Percentiles rank a stretch among this genome's conserved stretches.
These are phyloP conservation scores for Crotalus viridis DNA, from an alignment of 2,113 vertebrate species.

Conservation along the genomic window DNA sequence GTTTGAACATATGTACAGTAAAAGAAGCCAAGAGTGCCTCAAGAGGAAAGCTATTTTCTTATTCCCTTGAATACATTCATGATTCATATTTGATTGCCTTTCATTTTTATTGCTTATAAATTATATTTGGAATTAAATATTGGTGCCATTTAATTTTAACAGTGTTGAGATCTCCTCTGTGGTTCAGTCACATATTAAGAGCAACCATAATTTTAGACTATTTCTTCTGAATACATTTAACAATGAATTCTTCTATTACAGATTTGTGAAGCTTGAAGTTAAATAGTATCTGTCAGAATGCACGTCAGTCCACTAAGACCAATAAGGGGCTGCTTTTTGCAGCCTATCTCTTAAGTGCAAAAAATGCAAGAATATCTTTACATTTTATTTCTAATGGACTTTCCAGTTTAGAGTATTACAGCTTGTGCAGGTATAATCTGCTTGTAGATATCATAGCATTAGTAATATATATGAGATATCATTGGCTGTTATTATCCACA, in stretches of 20 bases:
- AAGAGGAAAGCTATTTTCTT: neutral
- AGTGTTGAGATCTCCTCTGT: neutral
- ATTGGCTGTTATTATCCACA: neutral
- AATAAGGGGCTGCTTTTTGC: neutral
- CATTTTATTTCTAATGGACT: neutral
- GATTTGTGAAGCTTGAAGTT: neutral
- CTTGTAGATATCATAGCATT: neutral
- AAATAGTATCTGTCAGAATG: neutral
- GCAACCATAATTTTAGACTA: neutral
- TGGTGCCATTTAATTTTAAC: neutral
- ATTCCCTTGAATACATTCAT: neutral
- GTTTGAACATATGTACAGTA: neutral
- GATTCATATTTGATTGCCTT: neutral
- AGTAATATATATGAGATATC: constrained; percentile 26
- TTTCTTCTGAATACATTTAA: neutral
- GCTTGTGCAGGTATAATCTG: neutral
- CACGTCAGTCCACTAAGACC: neutral
- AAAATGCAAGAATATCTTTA: neutral
- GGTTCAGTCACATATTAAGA: neutral
- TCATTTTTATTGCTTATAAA: neutral
- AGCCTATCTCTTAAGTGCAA: neutral
- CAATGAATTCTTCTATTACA: neutral
- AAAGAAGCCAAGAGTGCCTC: neutral
- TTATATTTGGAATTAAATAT: neutral
- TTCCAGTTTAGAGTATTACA: neutral